Evolutionary conservation across 2,113 vertebrate species (phyloP).

Genomic region (Oryzias melastigma): DNA sequence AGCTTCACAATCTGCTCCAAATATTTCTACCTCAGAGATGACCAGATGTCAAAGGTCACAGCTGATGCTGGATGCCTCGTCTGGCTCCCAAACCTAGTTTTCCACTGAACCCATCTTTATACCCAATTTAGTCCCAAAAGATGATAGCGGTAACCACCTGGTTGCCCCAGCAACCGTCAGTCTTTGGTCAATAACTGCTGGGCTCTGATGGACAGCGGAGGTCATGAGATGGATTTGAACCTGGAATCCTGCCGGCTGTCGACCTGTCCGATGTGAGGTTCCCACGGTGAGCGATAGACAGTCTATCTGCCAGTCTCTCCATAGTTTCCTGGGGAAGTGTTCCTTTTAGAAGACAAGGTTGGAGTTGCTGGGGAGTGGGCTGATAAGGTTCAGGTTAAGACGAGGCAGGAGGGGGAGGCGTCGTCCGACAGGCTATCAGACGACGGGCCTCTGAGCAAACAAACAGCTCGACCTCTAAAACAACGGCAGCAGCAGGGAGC

Average conservation of each 20-base stretch:
- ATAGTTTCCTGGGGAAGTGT: slow-evolving; percentile 69
- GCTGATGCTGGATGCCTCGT: too few species aligned
- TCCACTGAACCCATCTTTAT: too few species aligned
- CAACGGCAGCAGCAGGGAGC: slow-evolving; percentile 61
- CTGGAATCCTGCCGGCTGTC: slow-evolving; percentile 29
- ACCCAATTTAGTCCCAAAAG: not conserved
- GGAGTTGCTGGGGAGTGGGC: slow-evolving; percentile 51
- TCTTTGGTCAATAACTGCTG: not conserved
- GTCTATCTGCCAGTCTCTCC: slow-evolving; percentile 49
- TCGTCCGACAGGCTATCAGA: slow-evolving; percentile 63
- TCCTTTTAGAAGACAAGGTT: slow-evolving; percentile 63
- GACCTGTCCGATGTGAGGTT: slow-evolving; percentile 14
- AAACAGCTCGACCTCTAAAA: slow-evolving; percentile 70
- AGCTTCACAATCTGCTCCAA: too few species aligned
- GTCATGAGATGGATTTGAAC: slow-evolving; percentile 62
- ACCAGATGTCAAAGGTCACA: too few species aligned
- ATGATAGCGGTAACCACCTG: not conserved
- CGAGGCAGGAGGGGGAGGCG: slow-evolving; percentile 41
- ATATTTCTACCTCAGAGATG: too few species aligned
- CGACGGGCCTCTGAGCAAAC: slow-evolving; percentile 59
- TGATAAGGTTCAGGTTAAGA: slow-evolving; percentile 63
- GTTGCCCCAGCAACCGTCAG: not conserved
- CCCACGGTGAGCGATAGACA: slow-evolving; percentile 39
- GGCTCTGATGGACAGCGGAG: slow-evolving; percentile 2
- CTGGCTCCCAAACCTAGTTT: too few species aligned